Percentiles rank a stretch among this genome's conserved stretches.
phyloP scores from a whole-genome alignment of 2,888 invertebrate genomes.

The Fragum whitleyi region DNA sequence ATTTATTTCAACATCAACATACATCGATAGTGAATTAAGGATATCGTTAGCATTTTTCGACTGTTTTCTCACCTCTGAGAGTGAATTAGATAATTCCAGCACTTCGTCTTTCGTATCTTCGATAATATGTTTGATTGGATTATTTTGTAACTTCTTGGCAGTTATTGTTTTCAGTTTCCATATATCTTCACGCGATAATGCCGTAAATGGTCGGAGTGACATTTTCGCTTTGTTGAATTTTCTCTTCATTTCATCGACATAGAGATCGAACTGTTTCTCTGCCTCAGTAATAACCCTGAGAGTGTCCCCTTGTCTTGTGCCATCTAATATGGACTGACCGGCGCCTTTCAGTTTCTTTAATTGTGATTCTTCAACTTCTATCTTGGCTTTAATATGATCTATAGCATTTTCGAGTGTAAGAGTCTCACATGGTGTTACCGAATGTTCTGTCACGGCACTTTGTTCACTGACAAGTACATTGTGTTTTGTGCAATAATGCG shows the following conservation, averaged over 20 bases:
- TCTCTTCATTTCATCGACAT: constrained; percentile 43
- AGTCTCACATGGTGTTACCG: constrained; percentile 47
- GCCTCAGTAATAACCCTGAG: constrained; percentile 36
- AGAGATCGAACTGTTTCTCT: constrained; percentile 37
- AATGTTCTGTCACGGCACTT: constrained; percentile 42
- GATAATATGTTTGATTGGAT: not conserved
- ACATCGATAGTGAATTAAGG: constrained; percentile 45
- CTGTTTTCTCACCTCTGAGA: constrained; percentile 49
- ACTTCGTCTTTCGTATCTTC: constrained; percentile 25
- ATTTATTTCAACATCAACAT: constrained; percentile 46
- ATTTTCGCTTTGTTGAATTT: constrained; percentile 40
- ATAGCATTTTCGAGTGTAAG: constrained; percentile 27
- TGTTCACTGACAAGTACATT: constrained; percentile 32
- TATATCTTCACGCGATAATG: constrained; percentile 45
- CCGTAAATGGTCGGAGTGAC: constrained; percentile 41
- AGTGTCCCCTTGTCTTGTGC: constrained; percentile 41
- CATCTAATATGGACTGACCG: constrained; percentile 55
- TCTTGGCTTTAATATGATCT: constrained; percentile 21
- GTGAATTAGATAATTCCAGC: constrained; percentile 17
- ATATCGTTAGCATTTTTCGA: constrained; percentile 36
- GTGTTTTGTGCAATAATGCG: constrained; percentile 44
- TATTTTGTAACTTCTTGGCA: constrained; percentile 34
- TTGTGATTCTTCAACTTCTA: constrained; percentile 36
- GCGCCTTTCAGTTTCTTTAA: constrained; percentile 42
- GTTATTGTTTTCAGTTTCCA: constrained; percentile 51